phyloP scores from a whole-genome alignment of 2,888 invertebrate species.

The Eremobia ochroleuca region DNA sequence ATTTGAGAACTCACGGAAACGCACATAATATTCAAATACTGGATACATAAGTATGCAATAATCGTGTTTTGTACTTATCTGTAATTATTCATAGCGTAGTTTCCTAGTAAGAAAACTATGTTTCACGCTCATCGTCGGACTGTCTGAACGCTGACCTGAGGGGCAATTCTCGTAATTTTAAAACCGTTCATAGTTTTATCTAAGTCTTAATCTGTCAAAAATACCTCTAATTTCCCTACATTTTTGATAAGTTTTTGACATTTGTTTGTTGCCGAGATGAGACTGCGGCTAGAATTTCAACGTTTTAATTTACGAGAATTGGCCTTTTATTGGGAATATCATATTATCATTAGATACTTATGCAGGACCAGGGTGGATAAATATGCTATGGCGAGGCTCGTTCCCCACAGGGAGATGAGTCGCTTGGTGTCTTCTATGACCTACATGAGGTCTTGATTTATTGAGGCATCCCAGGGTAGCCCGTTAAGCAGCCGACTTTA shows the following conservation, averaged over 20 bases:
- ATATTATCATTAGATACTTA: too few relatives aligned
- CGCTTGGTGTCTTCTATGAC: background rate
- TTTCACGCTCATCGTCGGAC: background rate
- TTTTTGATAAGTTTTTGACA: too few relatives aligned
- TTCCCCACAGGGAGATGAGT: background rate
- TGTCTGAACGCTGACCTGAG: background rate
- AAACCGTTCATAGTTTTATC: too few relatives aligned
- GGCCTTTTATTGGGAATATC: too few relatives aligned
- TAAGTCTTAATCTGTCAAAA: too few relatives aligned
- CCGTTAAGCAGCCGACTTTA: background rate
- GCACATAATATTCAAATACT: constrained; percentile 24
- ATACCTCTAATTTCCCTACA: too few relatives aligned
- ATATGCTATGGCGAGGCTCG: too few relatives aligned
- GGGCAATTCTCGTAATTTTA: too few relatives aligned
- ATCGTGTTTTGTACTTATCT: background rate
- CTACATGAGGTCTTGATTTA: background rate
- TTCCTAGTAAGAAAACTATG: constrained; percentile 11
- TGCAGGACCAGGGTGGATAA: background rate
- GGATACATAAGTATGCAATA: constrained; percentile 26
- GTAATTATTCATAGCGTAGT: background rate
- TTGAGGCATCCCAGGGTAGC: background rate
- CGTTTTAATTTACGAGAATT: too few relatives aligned
- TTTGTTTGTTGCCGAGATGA: too few relatives aligned
- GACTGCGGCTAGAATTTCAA: too few relatives aligned
- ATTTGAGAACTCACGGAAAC: constrained; percentile 32